Percentiles rank a stretch among this genome's conserved stretches.
phyloP scores from a whole-genome alignment of 1,140 invertebrate species.

The Mamestra configurata region DNA sequence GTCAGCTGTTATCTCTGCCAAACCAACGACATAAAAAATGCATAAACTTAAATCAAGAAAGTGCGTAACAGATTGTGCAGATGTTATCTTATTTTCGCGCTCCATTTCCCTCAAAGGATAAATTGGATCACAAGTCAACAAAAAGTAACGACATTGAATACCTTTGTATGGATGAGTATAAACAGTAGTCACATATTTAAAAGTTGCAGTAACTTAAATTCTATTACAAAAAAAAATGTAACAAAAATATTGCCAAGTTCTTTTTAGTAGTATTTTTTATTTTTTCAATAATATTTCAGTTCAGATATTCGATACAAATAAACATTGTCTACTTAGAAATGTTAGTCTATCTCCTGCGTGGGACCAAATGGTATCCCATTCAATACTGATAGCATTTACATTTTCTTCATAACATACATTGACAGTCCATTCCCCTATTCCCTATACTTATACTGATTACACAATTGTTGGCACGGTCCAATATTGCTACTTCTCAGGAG shows the following conservation, averaged over 20 bases:
- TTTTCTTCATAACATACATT: slow-evolving; percentile 26
- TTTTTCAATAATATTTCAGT: not conserved
- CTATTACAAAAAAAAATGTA: not conserved
- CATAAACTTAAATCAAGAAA: not conserved
- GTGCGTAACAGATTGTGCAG: slow-evolving; percentile 6
- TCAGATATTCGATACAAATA: not conserved
- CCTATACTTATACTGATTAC: slow-evolving; percentile 26
- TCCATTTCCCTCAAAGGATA: slow-evolving; percentile 4
- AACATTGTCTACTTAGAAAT: slow-evolving; percentile 5
- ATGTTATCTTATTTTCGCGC: slow-evolving; percentile 10
- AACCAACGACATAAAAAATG: not conserved
- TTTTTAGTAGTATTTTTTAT: too few species aligned
- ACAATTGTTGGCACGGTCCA: slow-evolving; percentile 69
- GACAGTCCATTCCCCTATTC: slow-evolving; percentile 15
- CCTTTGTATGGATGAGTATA: not conserved
- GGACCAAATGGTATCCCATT: slow-evolving; percentile 10
- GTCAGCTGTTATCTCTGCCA: not conserved
- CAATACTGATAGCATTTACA: not conserved
- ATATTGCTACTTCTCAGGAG: slow-evolving; percentile 56
- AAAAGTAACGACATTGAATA: not conserved
- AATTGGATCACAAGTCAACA: slow-evolving; percentile 13
- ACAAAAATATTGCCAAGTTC: not conserved
- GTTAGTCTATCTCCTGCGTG: slow-evolving; percentile 11
- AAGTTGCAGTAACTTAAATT: too few species aligned
- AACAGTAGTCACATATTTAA: not conserved